Conservation (phyloP, 2,113 vertebrate genomes). For the Leucoraja erinaceus region DNA sequence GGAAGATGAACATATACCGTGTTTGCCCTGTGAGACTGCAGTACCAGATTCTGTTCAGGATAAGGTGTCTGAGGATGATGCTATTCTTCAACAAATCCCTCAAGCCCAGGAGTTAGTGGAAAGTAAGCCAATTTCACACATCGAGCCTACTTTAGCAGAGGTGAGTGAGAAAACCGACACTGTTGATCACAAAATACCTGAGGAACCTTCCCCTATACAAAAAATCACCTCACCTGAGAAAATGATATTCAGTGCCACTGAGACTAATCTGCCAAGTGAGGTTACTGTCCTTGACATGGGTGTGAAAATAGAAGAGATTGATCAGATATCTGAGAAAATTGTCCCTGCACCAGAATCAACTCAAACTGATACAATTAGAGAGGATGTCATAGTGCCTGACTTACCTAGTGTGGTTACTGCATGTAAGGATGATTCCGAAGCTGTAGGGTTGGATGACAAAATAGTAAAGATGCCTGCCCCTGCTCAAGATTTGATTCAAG, state of each 20-base stretch:
- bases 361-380: not conserved
- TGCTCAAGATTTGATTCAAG: not conserved
- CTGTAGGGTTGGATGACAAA: not conserved
- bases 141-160: not conserved
- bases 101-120: not conserved
- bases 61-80: not conserved
- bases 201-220: not conserved
- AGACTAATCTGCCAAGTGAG: not conserved
- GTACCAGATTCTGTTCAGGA: not conserved
- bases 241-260: not conserved
- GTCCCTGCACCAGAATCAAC: not conserved
- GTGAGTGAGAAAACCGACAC: not conserved
- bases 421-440: not conserved
- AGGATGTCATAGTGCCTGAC: not conserved
- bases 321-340: not conserved
- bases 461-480: not conserved
- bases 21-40: not conserved
- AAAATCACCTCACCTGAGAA: not conserved
- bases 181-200: not conserved
- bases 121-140: not conserved
- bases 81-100: not conserved
- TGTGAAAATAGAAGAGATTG: not conserved
- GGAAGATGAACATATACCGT: not conserved
- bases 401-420: not conserved
- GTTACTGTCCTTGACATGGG: not conserved